These are phyloP conservation scores for Drosophila anomalipes DNA, from an alignment of 2,888 invertebrate species.

Conservation along the genomic window DNA sequence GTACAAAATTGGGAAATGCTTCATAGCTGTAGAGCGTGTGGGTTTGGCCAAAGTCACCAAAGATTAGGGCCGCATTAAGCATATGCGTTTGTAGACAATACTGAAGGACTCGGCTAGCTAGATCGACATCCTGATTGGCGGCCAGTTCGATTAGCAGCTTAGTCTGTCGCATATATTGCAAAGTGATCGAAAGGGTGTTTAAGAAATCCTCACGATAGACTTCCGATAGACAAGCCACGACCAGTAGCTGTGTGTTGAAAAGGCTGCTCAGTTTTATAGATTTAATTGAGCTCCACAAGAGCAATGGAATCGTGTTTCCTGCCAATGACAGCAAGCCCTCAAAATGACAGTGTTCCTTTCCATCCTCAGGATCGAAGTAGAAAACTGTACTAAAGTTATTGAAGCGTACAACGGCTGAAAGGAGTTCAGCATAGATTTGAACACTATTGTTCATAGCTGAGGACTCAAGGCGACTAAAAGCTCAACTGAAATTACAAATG, in stretches of 20 bases:
- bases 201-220: conserved; percentile 45
- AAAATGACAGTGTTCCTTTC: conserved; percentile 35
- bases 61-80: conserved; percentile 50
- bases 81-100: conserved; percentile 48
- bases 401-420: conserved; percentile 23
- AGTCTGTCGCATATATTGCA: conserved; percentile 48
- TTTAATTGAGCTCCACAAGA: conserved; percentile 44
- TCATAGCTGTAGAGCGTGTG: conserved; percentile 38
- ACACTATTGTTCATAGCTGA: conserved; percentile 36
- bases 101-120: conserved; percentile 37
- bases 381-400: conserved; percentile 44
- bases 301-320: conserved; percentile 35
- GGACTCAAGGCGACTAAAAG: conserved; percentile 15
- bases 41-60: conserved; percentile 36
- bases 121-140: not conserved
- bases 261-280: conserved; percentile 19
- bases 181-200: conserved; percentile 17
- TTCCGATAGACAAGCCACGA: conserved; percentile 54
- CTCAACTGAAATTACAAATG: not conserved
- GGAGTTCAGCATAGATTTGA: conserved; percentile 27
- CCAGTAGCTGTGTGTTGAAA: conserved; percentile 40
- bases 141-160: conserved; percentile 57
- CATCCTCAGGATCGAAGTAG: conserved; percentile 51
- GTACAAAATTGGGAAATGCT: conserved; percentile 46
- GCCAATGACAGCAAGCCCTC: conserved; percentile 4